A percentile compares a stretch with the other conserved stretches of the same genome.
Conservation (phyloP, 1,140 invertebrate genomes). For the Tyrophagus putrescentiae region DNA sequence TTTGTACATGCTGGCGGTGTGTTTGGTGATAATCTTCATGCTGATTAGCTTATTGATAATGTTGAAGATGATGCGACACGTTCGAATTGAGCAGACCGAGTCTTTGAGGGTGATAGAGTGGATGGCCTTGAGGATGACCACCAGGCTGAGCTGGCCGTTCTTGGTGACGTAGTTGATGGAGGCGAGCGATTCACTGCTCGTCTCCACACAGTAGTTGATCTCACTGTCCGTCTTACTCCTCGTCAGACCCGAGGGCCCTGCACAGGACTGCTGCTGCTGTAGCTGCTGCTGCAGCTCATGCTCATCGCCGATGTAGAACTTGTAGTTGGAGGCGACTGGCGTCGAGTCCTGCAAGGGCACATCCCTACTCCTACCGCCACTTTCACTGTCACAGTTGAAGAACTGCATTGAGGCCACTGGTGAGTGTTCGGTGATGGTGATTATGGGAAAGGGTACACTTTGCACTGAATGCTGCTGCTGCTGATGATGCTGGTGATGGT, state of each 20-base stretch:
- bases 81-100: slow-evolving; percentile 58
- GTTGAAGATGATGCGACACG: slow-evolving; percentile 77
- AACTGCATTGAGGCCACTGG: slow-evolving; percentile 38
- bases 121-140: slow-evolving; percentile 75
- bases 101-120: slow-evolving; percentile 61
- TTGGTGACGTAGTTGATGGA: slow-evolving; percentile 80
- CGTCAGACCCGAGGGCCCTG: slow-evolving; percentile 37
- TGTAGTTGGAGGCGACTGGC: not conserved
- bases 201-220: slow-evolving; percentile 69
- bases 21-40: slow-evolving; percentile 49
- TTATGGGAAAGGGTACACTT: slow-evolving; percentile 63
- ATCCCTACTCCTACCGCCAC: slow-evolving; percentile 18
- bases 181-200: slow-evolving; percentile 63
- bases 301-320: not conserved
- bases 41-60: slow-evolving; percentile 73
- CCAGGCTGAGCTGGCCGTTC: slow-evolving; percentile 80
- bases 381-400: slow-evolving; percentile 28
- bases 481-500: not conserved
- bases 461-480: slow-evolving; percentile 19
- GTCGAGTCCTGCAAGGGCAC: not conserved
- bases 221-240: slow-evolving; percentile 87
- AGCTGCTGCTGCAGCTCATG: not conserved
- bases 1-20: slow-evolving; percentile 15
- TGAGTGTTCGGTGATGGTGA: slow-evolving; percentile 86
- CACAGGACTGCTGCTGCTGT: not conserved